A percentile compares a stretch with the other conserved stretches of the same genome.
phyloP scores from a whole-genome alignment of 2,888 invertebrate species.

The Phragmatobia fuliginosa region DNA sequence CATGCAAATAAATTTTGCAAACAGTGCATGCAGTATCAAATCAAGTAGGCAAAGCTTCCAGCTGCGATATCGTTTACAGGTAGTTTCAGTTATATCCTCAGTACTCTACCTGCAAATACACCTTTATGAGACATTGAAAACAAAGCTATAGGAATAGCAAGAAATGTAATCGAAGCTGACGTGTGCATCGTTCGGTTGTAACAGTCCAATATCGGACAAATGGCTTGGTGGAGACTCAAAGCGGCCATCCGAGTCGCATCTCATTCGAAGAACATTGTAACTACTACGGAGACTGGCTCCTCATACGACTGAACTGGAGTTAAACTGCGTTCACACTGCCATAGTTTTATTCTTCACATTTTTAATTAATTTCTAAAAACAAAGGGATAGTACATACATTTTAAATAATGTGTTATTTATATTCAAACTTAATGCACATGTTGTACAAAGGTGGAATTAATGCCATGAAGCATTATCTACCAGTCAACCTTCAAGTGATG shows the following conservation, averaged over 20 bases:
- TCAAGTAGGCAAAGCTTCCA: background rate
- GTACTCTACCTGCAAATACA: slow-evolving; percentile 11
- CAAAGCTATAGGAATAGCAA: slow-evolving; percentile 40
- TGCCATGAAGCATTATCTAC: too few species aligned
- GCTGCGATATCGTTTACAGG: background rate
- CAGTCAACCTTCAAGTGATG: too few species aligned
- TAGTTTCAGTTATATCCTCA: background rate
- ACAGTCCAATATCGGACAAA: slow-evolving; percentile 69
- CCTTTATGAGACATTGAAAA: slow-evolving; percentile 39
- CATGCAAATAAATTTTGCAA: background rate
- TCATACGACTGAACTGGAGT: slow-evolving; percentile 30
- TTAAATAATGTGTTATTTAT: too few species aligned
- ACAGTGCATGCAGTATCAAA: background rate
- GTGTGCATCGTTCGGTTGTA: slow-evolving; percentile 51
- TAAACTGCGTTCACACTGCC: slow-evolving; percentile 40
- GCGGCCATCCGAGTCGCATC: slow-evolving; percentile 70
- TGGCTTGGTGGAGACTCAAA: slow-evolving; percentile 67
- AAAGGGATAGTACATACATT: too few species aligned
- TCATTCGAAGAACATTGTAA: slow-evolving; percentile 61
- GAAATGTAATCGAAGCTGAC: slow-evolving; percentile 58
- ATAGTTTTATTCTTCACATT: background rate
- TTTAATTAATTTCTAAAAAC: too few species aligned
- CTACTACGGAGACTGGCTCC: slow-evolving; percentile 51
- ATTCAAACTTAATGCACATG: too few species aligned
- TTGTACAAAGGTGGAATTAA: too few species aligned